These are phyloP conservation scores for Toxostoma redivivum DNA, from an alignment of 2,113 vertebrate genomes.

Conservation along the genomic window DNA sequence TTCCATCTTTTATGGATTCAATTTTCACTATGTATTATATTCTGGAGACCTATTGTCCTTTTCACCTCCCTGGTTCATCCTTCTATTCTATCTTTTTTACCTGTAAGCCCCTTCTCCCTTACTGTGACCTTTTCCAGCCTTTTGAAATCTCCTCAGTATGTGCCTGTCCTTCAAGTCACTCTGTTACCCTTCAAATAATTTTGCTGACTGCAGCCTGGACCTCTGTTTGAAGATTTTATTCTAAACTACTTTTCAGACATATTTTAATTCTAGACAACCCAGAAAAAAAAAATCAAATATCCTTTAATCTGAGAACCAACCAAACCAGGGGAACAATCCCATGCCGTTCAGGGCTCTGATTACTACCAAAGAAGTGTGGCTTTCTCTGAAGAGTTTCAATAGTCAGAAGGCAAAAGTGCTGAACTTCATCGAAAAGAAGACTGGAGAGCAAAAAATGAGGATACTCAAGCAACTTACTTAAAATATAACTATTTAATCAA, in stretches of 20 bases:
- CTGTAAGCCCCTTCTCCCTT: background rate
- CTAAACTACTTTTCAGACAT: slow-evolving; percentile 7
- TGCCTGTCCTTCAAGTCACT: slow-evolving; percentile 3
- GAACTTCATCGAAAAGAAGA: background rate
- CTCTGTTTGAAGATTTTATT: slow-evolving; percentile 40
- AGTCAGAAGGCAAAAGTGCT: background rate
- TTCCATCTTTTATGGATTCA: slow-evolving; percentile 47
- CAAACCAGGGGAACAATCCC: background rate
- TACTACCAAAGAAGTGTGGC: background rate
- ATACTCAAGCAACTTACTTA: background rate
- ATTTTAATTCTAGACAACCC: slow-evolving; percentile 3
- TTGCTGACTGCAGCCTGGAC: slow-evolving; percentile 32
- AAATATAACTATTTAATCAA: slow-evolving; percentile 6
- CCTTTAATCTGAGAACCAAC: slow-evolving; percentile 16
- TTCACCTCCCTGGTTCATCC: slow-evolving; percentile 27
- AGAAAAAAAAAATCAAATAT: background rate
- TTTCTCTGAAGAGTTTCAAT: slow-evolving; percentile 18
- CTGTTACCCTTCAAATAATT: slow-evolving; percentile 27
- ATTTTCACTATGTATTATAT: slow-evolving; percentile 10
- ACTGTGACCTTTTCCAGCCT: slow-evolving; percentile 32
- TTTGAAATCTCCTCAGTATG: slow-evolving; percentile 42
- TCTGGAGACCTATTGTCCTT: slow-evolving; percentile 45
- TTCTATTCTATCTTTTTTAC: slow-evolving; percentile 13
- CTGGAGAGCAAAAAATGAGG: background rate
- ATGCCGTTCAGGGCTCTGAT: background rate